Percentiles rank a stretch among this genome's conserved stretches.
These are phyloP conservation scores for Biston stratarius DNA, from an alignment of 2,888 invertebrate genomes.

Conservation along the genomic window DNA sequence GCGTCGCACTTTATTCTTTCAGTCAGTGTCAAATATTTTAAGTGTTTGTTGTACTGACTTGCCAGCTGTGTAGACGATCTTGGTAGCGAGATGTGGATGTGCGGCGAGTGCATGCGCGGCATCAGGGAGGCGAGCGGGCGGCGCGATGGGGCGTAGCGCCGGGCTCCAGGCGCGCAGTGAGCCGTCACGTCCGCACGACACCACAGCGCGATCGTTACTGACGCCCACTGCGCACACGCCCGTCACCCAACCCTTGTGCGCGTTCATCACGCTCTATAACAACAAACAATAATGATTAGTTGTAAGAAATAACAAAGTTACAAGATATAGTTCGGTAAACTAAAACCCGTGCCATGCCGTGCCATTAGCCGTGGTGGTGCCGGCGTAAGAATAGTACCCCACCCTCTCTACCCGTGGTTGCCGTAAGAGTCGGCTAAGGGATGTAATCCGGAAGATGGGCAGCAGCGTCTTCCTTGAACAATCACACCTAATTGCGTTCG, in stretches of 20 bases:
- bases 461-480: too few species aligned
- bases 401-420: too few species aligned
- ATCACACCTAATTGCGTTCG: too few species aligned
- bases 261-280: slow-evolving; percentile 88
- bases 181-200: slow-evolving; percentile 92
- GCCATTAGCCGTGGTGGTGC: too few species aligned
- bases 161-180: slow-evolving; percentile 91
- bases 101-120: slow-evolving; percentile 87
- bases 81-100: slow-evolving; percentile 84
- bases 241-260: slow-evolving; percentile 95
- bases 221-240: slow-evolving; percentile 83
- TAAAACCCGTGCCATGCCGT: too few species aligned
- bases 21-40: too few species aligned
- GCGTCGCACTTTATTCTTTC: background rate
- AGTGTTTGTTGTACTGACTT: slow-evolving; percentile 87
- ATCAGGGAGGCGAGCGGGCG: slow-evolving; percentile 79
- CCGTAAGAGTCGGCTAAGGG: too few species aligned
- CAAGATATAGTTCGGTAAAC: too few species aligned
- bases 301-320: too few species aligned
- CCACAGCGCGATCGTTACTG: slow-evolving; percentile 75
- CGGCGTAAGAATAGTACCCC: too few species aligned
- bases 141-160: slow-evolving; percentile 85
- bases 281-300: background rate
- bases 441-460: too few species aligned
- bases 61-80: slow-evolving; percentile 91